Evolutionary conservation across 2,888 invertebrate species (phyloP), one percentile per base, ranked within the genome.

Genomic region (Netelia melanura): DNA sequence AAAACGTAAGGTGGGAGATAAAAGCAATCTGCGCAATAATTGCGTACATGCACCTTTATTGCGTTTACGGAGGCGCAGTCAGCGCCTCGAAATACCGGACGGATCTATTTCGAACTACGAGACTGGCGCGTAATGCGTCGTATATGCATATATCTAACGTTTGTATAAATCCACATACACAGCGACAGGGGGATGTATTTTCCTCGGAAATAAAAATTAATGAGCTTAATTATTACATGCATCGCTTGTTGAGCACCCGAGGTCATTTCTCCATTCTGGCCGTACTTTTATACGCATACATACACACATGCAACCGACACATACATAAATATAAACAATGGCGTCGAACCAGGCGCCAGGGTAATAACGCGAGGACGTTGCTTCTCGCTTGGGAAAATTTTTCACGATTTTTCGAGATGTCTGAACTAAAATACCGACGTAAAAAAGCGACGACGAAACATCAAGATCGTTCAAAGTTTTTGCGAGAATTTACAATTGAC

Each of bases 171-270:
- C n/a, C 21, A 71, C 54, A 56, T 14, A n/a, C 38, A 70, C 75
- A 72, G 14, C 23, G 17, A 8, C 79, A 43, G 48, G 61, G n/a
- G 23, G 62, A 62, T 65, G 65, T 81, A 86, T 87, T 87, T 87
- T 74, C 83, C 81, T 61, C 58, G 83, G 85, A 87, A 87, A 87
- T 88, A 86, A 88, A 87, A 87, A 88, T 88, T 88, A 88, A 87
- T 87, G 87, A 88, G 85, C 61, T 88, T 88, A 87, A 88, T 88
- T 87, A 86, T 86, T 86, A 86, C 86, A 76, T 85, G 86, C 84
- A 86, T 86, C 86, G 86, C 75, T 86, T 79, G 82, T 75, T 87
- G 86, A 86, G 85, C 83, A 86, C 23, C 71, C 82, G 83, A 86
- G 85, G 86, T 86, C 84, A 86, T 70, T 84, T 65, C 75, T 78